phyloP scores from a whole-genome alignment of 2,113 vertebrate genomes.

The Pristiophorus japonicus region DNA sequence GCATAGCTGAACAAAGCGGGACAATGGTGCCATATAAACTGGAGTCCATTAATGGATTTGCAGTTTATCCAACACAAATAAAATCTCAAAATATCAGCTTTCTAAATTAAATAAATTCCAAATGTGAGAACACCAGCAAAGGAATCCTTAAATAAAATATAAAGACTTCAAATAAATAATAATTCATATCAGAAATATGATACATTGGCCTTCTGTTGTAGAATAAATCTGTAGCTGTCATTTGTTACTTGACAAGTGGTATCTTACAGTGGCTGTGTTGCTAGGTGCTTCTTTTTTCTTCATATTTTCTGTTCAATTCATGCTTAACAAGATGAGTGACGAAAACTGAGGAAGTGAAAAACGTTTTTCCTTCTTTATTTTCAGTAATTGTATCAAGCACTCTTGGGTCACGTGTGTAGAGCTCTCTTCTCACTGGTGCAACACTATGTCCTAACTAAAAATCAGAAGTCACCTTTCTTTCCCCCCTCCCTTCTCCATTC shows the following conservation, averaged over 20 bases:
- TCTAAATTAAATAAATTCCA: background rate
- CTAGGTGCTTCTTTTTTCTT: background rate
- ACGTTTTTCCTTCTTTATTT: background rate
- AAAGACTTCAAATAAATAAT: background rate
- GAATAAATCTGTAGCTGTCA: background rate
- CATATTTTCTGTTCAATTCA: background rate
- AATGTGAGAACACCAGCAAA: background rate
- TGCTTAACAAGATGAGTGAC: constrained; percentile 14
- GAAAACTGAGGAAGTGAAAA: background rate
- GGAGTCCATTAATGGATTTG: background rate
- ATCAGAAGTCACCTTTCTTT: background rate
- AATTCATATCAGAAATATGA: background rate
- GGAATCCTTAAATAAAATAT: background rate
- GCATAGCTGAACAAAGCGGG: background rate
- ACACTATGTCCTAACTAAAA: background rate
- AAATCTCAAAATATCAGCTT: background rate
- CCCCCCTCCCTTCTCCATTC: background rate
- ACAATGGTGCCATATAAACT: constrained; percentile 13
- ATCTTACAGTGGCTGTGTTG: background rate
- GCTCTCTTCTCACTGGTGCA: background rate
- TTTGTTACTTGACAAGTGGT: background rate
- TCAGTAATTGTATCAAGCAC: background rate
- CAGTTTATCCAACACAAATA: background rate
- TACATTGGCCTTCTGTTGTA: no score
- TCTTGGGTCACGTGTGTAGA: background rate